Percentiles rank a stretch among this genome's conserved stretches.
These are phyloP conservation scores for Macrotis lagotis DNA, from an alignment of 2,113 vertebrate genomes.

Conservation along the genomic window DNA sequence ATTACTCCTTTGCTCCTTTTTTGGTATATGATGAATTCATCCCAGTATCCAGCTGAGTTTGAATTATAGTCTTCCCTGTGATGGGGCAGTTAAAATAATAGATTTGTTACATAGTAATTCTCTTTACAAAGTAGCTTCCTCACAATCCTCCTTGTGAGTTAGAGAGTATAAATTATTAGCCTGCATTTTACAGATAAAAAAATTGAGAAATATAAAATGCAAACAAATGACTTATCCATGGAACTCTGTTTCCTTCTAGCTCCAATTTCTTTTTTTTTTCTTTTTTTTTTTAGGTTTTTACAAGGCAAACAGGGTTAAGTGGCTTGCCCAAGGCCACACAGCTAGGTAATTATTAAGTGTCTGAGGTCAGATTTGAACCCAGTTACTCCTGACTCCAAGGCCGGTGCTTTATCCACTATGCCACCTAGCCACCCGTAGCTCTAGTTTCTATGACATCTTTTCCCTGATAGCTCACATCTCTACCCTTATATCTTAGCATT, in stretches of 20 bases:
- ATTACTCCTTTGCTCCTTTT: constrained; percentile 51
- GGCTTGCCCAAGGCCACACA: too few species aligned
- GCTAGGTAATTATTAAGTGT: too few species aligned
- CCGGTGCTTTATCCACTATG: too few species aligned
- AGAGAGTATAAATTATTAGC: not conserved
- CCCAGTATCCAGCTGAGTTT: not conserved
- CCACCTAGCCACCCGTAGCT: too few species aligned
- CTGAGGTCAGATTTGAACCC: too few species aligned
- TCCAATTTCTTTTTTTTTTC: too few species aligned
- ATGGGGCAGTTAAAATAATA: not conserved
- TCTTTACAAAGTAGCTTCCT: not conserved
- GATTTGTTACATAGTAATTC: not conserved
- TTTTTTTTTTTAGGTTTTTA: too few species aligned
- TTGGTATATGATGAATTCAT: constrained; percentile 37
- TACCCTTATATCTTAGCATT: not conserved
- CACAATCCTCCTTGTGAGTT: not conserved
- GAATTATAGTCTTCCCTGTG: not conserved
- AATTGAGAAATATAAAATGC: not conserved
- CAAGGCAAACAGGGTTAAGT: too few species aligned
- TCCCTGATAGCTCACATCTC: not conserved
- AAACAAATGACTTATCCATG: not conserved
- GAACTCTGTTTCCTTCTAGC: not conserved
- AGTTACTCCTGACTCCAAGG: too few species aligned
- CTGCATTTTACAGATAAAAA: not conserved
- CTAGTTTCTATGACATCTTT: not conserved